phyloP scores from a whole-genome alignment of 2,888 invertebrate genomes.

The Ennomos fuscantarius region DNA sequence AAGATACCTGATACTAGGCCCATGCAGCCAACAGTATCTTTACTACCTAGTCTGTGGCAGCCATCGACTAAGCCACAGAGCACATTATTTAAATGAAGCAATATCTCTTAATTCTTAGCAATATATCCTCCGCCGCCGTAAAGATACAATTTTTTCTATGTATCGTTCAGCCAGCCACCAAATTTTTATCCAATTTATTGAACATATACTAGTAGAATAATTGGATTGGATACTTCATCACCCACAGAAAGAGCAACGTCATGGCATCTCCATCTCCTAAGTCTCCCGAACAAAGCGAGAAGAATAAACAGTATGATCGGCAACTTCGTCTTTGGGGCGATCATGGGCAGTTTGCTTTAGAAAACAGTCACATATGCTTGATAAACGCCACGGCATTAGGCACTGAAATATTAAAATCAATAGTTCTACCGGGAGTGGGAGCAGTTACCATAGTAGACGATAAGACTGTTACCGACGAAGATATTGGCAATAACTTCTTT shows the following conservation, averaged over 20 bases:
- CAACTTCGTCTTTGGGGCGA: conserved; percentile 99
- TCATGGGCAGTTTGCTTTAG: conserved; percentile 96
- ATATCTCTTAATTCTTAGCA: too few species aligned
- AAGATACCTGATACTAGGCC: too few species aligned
- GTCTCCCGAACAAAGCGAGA: conserved; percentile 90
- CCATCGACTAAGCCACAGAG: too few species aligned
- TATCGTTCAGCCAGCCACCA: too few species aligned
- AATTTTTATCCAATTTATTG: too few species aligned
- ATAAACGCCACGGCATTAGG: conserved; percentile 97
- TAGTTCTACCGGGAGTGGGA: conserved; percentile 97
- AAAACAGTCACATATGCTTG: conserved; percentile 95
- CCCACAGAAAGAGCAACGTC: conserved; percentile 2
- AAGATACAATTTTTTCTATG: too few species aligned
- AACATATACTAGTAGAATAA: too few species aligned
- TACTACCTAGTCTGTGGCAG: too few species aligned
- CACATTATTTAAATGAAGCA: too few species aligned
- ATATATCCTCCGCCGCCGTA: too few species aligned
- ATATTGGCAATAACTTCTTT: conserved; percentile 98
- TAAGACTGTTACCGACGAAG: conserved; percentile 93
- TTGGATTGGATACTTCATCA: too few species aligned
- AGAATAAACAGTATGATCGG: conserved; percentile 92
- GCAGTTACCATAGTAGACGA: conserved; percentile 97
- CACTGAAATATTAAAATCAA: conserved; percentile 97
- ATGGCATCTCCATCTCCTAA: conserved; percentile 90
- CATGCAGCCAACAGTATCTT: too few species aligned